phyloP scores from a whole-genome alignment of 2,113 vertebrate species.

The Ctenodactylus gundi region DNA sequence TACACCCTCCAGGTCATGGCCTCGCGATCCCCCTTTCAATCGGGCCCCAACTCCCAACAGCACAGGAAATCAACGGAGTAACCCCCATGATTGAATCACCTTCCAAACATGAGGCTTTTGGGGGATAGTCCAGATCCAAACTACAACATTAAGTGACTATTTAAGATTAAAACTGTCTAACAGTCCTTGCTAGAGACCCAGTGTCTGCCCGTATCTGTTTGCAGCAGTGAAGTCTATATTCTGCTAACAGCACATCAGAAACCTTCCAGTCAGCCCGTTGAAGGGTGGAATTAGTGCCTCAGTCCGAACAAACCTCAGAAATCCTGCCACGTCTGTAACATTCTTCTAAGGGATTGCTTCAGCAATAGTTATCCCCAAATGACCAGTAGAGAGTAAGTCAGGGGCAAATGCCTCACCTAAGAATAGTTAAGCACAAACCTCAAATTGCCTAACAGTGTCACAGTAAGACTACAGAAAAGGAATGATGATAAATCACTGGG shows the following conservation, averaged over 20 bases:
- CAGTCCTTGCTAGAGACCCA: background rate
- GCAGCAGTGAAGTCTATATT: background rate
- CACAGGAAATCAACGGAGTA: too few relatives aligned
- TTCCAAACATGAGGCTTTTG: too few relatives aligned
- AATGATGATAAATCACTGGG: background rate
- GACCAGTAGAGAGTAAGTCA: conserved; percentile 7
- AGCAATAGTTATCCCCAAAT: background rate
- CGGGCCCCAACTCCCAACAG: too few relatives aligned
- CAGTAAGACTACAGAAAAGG: background rate
- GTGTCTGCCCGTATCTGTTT: too few relatives aligned
- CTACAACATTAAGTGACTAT: too few relatives aligned
- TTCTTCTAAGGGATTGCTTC: background rate
- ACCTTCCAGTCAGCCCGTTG: background rate
- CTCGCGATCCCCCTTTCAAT: too few relatives aligned
- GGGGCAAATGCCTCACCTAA: background rate
- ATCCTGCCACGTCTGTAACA: background rate
- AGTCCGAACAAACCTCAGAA: background rate
- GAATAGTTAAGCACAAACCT: background rate
- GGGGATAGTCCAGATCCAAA: too few relatives aligned
- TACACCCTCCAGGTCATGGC: too few relatives aligned
- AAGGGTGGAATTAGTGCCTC: background rate
- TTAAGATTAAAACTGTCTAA: too few relatives aligned
- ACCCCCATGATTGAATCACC: too few relatives aligned
- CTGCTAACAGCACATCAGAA: background rate
- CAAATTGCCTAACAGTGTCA: background rate